These are phyloP conservation scores for Eurytoma adleriae DNA, from an alignment of 2,888 invertebrate genomes.

Conservation along the genomic window DNA sequence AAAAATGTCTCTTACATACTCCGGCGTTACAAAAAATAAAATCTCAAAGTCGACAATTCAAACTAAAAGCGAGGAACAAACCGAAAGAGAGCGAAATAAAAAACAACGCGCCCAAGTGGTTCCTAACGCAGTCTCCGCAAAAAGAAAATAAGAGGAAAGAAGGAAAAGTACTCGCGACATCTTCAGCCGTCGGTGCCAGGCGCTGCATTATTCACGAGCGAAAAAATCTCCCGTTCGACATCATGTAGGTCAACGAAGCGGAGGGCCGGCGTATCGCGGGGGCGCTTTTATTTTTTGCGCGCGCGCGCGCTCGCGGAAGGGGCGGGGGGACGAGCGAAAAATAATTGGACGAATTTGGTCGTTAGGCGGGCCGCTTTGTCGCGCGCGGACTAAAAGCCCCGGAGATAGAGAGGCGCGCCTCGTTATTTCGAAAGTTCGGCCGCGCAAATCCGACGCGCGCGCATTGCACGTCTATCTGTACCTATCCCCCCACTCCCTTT, in stretches of 20 bases:
- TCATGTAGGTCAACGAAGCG: conserved; percentile 31
- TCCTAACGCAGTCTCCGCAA: too few species aligned
- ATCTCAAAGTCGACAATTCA: too few species aligned
- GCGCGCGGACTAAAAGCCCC: neutral
- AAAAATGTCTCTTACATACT: too few species aligned
- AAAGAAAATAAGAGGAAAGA: too few species aligned
- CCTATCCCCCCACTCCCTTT: too few species aligned
- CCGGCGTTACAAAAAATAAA: too few species aligned
- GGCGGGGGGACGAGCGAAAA: conserved; percentile 60
- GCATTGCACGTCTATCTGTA: too few species aligned
- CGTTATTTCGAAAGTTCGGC: conserved; percentile 29
- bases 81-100: too few species aligned
- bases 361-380: conserved; percentile 59
- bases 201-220: conserved; percentile 14
- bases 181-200: neutral
- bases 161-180: conserved; percentile 1
- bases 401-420: conserved; percentile 19
- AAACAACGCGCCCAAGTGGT: too few species aligned
- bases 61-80: too few species aligned
- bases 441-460: neutral
- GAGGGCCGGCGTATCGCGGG: neutral
- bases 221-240: neutral
- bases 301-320: conserved; percentile 18
- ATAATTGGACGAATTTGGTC: conserved; percentile 74
- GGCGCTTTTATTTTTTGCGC: conserved; percentile 54